These are phyloP conservation scores for Argyresthia albistria DNA, from an alignment of 2,888 invertebrate species.

Conservation along the genomic window DNA sequence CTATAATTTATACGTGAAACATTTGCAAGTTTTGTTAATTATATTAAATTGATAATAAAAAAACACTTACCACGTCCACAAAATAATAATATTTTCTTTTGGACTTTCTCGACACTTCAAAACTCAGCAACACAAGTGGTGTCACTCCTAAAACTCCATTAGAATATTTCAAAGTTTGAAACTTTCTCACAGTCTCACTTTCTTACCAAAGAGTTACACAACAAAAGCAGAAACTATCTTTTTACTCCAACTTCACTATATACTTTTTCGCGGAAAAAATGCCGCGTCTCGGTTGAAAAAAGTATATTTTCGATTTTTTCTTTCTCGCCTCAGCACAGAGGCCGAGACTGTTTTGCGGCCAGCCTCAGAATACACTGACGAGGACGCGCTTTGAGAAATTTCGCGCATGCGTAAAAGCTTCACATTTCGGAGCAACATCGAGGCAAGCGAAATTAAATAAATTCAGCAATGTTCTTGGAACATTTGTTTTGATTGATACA, in stretches of 20 bases:
- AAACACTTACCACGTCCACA: too few relatives aligned
- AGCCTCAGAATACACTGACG: neutral
- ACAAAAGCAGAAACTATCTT: neutral
- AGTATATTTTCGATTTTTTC: neutral
- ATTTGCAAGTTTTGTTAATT: too few relatives aligned
- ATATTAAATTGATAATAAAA: too few relatives aligned
- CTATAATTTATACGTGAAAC: too few relatives aligned
- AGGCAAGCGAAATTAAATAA: slow-evolving; percentile 1
- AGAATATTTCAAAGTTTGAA: neutral
- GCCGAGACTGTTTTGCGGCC: neutral
- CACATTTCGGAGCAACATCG: neutral
- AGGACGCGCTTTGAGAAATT: neutral
- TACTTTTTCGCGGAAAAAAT: neutral
- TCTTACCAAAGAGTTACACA: neutral
- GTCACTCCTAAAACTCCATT: neutral
- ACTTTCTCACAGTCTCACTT: neutral
- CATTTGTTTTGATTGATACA: too few relatives aligned
- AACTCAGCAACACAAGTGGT: neutral
- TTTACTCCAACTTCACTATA: neutral
- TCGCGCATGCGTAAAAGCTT: neutral
- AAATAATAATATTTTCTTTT: too few relatives aligned
- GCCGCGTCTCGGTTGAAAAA: neutral
- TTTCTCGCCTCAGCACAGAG: neutral
- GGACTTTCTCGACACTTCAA: neutral
- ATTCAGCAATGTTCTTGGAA: too few relatives aligned